Conservation (phyloP, 2,888 invertebrate species). For the Nomada goodeniana region DNA sequence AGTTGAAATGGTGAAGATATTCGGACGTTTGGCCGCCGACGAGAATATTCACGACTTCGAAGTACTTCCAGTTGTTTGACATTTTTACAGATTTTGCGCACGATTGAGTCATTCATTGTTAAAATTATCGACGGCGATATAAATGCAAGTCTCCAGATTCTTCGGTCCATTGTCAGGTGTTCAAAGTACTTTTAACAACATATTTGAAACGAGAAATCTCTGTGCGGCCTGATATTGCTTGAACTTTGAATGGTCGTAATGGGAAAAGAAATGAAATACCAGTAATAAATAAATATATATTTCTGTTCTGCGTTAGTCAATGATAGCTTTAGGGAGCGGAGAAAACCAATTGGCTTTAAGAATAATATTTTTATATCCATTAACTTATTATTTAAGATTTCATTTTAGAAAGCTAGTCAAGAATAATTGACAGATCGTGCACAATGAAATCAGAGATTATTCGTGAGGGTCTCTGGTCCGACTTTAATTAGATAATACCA, state of each 20-base stretch:
- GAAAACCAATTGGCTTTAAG: too few species aligned
- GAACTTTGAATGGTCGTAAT: neutral
- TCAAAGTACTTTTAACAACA: neutral
- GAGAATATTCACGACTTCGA: neutral
- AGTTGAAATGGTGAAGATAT: neutral
- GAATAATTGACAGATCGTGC: too few species aligned
- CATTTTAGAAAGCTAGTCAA: too few species aligned
- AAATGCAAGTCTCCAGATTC: neutral
- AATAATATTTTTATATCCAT: too few species aligned
- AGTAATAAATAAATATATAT: neutral
- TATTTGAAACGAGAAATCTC: neutral
- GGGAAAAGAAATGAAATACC: neutral
- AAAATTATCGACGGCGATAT: neutral
- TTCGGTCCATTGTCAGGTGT: neutral
- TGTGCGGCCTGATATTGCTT: neutral
- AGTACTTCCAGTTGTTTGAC: slow-evolving; percentile 17
- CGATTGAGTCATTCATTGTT: neutral
- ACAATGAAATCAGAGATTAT: too few species aligned
- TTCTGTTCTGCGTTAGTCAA: neutral
- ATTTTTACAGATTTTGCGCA: neutral
- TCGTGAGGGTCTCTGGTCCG: too few species aligned
- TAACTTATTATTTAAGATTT: too few species aligned
- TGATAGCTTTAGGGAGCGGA: too few species aligned
- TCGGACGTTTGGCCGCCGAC: too few species aligned
- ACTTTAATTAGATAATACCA: too few species aligned